phyloP scores from a whole-genome alignment of 2,888 invertebrate genomes.

The Mythimna albipuncta region DNA sequence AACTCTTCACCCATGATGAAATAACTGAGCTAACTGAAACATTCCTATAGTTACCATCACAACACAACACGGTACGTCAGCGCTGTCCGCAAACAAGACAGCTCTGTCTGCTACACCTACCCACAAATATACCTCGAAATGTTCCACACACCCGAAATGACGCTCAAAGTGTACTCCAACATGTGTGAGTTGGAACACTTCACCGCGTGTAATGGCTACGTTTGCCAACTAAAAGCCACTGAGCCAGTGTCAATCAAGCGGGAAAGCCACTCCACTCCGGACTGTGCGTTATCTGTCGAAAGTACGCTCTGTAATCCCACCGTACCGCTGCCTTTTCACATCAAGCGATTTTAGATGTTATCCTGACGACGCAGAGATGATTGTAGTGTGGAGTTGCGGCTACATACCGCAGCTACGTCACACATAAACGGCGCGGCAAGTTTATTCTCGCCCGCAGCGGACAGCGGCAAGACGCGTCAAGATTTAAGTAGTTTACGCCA shows the following conservation, averaged over 20 bases:
- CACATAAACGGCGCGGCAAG: conserved; percentile 64
- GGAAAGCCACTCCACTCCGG: conserved; percentile 72
- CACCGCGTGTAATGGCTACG: conserved; percentile 62
- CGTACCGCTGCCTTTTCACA: conserved; percentile 30
- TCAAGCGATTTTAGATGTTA: conserved; percentile 62
- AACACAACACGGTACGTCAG: conserved; percentile 18
- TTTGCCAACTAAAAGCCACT: conserved; percentile 71
- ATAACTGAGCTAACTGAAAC: conserved; percentile 21
- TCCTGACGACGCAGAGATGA: conserved; percentile 60
- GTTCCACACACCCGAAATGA: conserved; percentile 55
- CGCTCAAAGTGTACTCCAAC: conserved; percentile 59
- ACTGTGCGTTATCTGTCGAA: conserved; percentile 67
- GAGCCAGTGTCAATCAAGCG: conserved; percentile 78
- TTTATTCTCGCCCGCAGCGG: conserved; percentile 71
- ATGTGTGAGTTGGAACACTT: conserved; percentile 57
- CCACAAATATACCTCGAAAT: conserved; percentile 50
- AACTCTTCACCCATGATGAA: conserved; percentile 9
- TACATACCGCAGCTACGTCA: conserved; percentile 53
- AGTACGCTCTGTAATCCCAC: conserved; percentile 69
- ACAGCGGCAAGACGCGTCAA: conserved; percentile 77
- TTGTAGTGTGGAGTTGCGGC: conserved; percentile 55
- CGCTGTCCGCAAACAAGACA: conserved; percentile 46
- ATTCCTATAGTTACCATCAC: conserved; percentile 12
- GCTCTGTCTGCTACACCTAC: conserved; percentile 27
- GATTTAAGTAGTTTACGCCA: conserved; percentile 88